A percentile compares a stretch with the other conserved stretches of the same genome.
Evolutionary conservation across 1,140 invertebrate species (phyloP).

Genomic region (Melanaphis sacchari): DNA sequence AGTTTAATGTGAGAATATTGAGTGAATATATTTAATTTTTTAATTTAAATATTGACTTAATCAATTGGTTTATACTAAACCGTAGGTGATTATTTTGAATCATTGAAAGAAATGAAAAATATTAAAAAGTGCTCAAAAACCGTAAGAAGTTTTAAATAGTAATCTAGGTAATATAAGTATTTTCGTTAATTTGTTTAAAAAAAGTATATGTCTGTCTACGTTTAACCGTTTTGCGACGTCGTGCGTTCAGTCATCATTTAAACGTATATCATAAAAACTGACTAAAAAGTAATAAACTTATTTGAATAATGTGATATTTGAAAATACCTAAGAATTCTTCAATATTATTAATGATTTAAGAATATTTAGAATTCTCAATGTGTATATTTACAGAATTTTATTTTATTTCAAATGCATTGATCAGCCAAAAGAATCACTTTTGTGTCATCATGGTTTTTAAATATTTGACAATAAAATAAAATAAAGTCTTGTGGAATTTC

Average conservation of each 20-base stretch:
- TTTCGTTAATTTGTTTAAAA: neutral
- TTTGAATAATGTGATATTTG: neutral
- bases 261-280: neutral
- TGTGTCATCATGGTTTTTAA: neutral
- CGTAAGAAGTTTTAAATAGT: neutral
- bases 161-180: neutral
- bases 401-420: neutral
- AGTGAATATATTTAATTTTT: neutral
- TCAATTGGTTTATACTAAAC: neutral
- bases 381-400: neutral
- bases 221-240: neutral
- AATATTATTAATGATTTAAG: neutral
- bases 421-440: neutral
- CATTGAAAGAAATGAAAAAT: neutral
- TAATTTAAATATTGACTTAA: neutral
- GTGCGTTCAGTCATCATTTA: neutral
- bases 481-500: conserved; percentile 19
- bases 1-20: neutral
- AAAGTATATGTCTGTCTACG: neutral
- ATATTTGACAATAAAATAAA: neutral
- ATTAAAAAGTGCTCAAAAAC: neutral
- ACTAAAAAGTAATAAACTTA: neutral
- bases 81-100: neutral
- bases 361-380: neutral
- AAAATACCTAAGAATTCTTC: neutral